Conservation (phyloP, 2,113 vertebrate species). For the Probosciger aterrimus region DNA sequence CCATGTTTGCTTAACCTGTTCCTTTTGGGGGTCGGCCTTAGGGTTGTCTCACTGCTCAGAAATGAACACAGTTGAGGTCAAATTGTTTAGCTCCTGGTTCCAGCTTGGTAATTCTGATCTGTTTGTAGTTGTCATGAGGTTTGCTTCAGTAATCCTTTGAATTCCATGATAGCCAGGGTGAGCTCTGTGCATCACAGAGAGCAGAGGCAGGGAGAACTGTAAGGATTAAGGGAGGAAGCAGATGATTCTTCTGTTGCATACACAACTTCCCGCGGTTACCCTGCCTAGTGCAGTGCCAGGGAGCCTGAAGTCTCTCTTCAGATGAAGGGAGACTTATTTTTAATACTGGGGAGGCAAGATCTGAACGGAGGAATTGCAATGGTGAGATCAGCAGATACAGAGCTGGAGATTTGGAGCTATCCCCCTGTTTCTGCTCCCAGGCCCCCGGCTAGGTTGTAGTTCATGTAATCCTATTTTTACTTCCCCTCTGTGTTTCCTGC, state of each 20-base stretch:
- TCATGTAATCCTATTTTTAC: neutral
- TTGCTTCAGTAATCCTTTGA: neutral
- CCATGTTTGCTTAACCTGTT: slow-evolving; percentile 16
- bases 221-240: neutral
- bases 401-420: neutral
- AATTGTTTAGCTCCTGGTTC: neutral
- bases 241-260: neutral
- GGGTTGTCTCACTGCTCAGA: neutral
- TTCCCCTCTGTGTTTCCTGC: neutral
- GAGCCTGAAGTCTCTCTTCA: neutral
- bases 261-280: neutral
- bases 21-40: neutral
- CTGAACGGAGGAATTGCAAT: neutral
- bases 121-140: neutral
- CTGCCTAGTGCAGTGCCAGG: neutral
- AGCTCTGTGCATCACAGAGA: neutral
- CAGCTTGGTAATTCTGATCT: neutral
- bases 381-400: neutral
- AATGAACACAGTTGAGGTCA: neutral
- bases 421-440: neutral
- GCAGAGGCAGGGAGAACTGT: neutral
- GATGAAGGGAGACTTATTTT: neutral
- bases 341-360: neutral
- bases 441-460: neutral
- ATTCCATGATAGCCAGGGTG: neutral